These are phyloP conservation scores for Catharus fuscescens DNA, from an alignment of 2,113 vertebrate genomes.

Conservation along the genomic window DNA sequence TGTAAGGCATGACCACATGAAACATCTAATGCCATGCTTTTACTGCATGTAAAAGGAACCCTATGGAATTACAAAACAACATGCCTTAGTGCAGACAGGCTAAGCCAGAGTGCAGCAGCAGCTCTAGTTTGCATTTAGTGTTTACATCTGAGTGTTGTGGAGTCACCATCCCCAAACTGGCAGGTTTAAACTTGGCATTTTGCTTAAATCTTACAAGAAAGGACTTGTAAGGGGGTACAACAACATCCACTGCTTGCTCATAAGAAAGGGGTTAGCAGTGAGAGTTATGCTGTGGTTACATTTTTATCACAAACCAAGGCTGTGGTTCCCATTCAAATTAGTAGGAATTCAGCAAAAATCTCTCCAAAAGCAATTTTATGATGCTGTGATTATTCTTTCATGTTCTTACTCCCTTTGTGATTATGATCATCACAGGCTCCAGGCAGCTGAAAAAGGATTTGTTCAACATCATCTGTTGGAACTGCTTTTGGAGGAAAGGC, in stretches of 20 bases:
- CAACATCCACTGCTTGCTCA: not conserved
- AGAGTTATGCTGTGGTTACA: not conserved
- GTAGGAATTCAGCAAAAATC: not conserved
- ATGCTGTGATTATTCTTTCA: not conserved
- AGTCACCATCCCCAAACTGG: not conserved
- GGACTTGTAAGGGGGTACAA: not conserved
- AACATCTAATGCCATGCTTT: not conserved
- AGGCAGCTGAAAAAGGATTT: not conserved
- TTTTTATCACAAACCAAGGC: not conserved
- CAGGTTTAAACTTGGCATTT: not conserved
- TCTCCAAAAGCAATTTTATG: not conserved
- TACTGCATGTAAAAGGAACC: not conserved
- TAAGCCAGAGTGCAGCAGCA: not conserved
- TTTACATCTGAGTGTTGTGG: not conserved
- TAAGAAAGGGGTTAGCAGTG: not conserved
- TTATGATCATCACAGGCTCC: not conserved
- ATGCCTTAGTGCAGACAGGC: not conserved
- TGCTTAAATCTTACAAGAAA: not conserved
- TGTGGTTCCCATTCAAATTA: not conserved
- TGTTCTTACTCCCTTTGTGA: not conserved
- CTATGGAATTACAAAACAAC: not conserved
- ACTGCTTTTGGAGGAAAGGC: not conserved
- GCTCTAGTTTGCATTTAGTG: not conserved
- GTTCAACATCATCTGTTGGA: not conserved
- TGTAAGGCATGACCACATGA: not conserved